These are phyloP conservation scores for Thalassarche chlororhynchos DNA, from an alignment of 2,113 vertebrate genomes.

Conservation along the genomic window DNA sequence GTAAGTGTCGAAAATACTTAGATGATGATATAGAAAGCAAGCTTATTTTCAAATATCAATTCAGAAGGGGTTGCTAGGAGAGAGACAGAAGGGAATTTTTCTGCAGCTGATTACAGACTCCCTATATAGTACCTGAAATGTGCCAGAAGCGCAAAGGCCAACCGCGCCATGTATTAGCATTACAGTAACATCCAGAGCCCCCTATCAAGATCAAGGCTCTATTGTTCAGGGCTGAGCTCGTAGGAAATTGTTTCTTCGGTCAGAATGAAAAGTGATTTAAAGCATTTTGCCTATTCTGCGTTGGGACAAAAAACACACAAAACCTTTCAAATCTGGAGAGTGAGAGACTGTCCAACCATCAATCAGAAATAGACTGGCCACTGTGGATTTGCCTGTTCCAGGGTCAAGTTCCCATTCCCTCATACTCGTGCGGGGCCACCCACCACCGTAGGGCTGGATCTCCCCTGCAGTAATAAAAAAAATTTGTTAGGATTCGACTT, in stretches of 20 bases:
- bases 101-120: neutral
- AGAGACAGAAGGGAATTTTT: neutral
- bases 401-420: neutral
- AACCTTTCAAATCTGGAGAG: neutral
- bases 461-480: neutral
- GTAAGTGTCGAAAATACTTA: neutral
- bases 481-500: neutral
- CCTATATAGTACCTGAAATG: neutral
- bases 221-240: neutral
- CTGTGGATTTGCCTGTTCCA: neutral
- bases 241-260: neutral
- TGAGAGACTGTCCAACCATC: neutral
- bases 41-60: neutral
- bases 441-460: neutral
- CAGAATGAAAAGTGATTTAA: neutral
- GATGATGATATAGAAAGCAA: neutral
- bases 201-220: neutral
- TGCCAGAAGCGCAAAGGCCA: neutral
- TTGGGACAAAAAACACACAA: neutral
- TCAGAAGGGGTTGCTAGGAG: neutral
- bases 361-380: neutral
- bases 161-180: neutral
- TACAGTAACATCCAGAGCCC: neutral
- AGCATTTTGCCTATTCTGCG: neutral
- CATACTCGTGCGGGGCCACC: neutral